These are phyloP conservation scores for Chromobotia macracanthus DNA, from an alignment of 2,797 vertebrate species.

Conservation along the genomic window DNA sequence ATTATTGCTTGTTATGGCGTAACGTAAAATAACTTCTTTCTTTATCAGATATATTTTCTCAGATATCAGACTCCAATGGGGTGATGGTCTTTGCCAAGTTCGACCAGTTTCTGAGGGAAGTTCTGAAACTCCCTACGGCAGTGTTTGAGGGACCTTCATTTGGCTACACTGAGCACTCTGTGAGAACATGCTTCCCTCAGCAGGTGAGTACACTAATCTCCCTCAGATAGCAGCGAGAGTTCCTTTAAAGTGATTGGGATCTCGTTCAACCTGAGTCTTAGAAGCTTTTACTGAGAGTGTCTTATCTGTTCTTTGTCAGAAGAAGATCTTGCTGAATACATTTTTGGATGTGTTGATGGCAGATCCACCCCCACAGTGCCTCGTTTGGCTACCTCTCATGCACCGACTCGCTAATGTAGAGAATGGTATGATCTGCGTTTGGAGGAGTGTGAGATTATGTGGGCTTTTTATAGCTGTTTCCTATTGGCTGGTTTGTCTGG, in stretches of 20 bases:
- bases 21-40: slow-evolving; percentile 42
- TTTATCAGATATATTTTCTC: slow-evolving; percentile 92
- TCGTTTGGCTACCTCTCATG: slow-evolving; percentile 97
- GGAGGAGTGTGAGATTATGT: not conserved
- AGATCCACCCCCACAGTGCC: slow-evolving; percentile 96
- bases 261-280: slow-evolving; percentile 13
- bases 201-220: slow-evolving; percentile 77
- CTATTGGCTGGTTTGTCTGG: not conserved
- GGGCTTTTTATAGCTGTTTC: slow-evolving; percentile 19
- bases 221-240: not conserved
- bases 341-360: slow-evolving; percentile 97
- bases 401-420: slow-evolving; percentile 97
- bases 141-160: slow-evolving; percentile 98
- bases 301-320: slow-evolving; percentile 75
- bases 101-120: slow-evolving; percentile 92
- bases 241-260: slow-evolving; percentile 13
- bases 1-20: not conserved
- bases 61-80: slow-evolving; percentile 92
- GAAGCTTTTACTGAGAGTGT: slow-evolving; percentile 26
- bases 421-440: slow-evolving; percentile 80
- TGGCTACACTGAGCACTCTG: slow-evolving; percentile 92
- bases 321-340: slow-evolving; percentile 93
- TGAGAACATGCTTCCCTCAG: slow-evolving; percentile 91
- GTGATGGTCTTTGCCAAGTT: slow-evolving; percentile 91
- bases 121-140: slow-evolving; percentile 92